phyloP scores from a whole-genome alignment of 2,888 invertebrate species.

The Taenaris catops region DNA sequence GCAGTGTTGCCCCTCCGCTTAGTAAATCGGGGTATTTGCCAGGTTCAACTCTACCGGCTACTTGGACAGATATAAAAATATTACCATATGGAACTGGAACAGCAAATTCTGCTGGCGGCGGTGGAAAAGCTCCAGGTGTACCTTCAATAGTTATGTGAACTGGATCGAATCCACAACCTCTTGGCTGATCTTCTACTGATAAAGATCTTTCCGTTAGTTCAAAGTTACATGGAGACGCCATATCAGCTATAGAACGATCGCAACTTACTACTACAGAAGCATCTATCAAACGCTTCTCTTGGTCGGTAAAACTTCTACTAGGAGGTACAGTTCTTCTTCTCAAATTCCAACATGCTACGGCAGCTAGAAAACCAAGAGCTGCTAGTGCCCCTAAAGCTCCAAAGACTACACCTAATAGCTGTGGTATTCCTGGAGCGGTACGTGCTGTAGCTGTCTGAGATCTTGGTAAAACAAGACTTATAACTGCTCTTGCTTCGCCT shows the following conservation, averaged over 20 bases:
- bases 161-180: slow-evolving; percentile 77
- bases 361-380: slow-evolving; percentile 80
- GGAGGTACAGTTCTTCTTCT: slow-evolving; percentile 85
- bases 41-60: slow-evolving; percentile 71
- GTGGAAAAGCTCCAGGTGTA: slow-evolving; percentile 67
- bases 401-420: slow-evolving; percentile 86
- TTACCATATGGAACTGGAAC: slow-evolving; percentile 82
- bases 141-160: slow-evolving; percentile 83
- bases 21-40: slow-evolving; percentile 88
- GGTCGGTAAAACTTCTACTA: slow-evolving; percentile 88
- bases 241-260: slow-evolving; percentile 83
- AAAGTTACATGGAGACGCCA: slow-evolving; percentile 77
- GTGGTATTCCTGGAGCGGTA: slow-evolving; percentile 86
- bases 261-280: slow-evolving; percentile 84
- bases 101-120: slow-evolving; percentile 78
- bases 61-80: slow-evolving; percentile 93
- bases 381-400: slow-evolving; percentile 86
- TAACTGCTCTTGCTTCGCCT: slow-evolving; percentile 81
- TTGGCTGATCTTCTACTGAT: slow-evolving; percentile 53
- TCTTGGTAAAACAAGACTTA: slow-evolving; percentile 71
- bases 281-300: slow-evolving; percentile 92
- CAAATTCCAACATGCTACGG: slow-evolving; percentile 81
- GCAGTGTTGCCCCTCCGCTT: slow-evolving; percentile 66
- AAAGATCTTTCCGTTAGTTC: slow-evolving; percentile 68
- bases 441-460: slow-evolving; percentile 89